Evolutionary conservation across 2,797 vertebrate genomes (phyloP).

Genomic region (Arctocebus calabarensis): DNA sequence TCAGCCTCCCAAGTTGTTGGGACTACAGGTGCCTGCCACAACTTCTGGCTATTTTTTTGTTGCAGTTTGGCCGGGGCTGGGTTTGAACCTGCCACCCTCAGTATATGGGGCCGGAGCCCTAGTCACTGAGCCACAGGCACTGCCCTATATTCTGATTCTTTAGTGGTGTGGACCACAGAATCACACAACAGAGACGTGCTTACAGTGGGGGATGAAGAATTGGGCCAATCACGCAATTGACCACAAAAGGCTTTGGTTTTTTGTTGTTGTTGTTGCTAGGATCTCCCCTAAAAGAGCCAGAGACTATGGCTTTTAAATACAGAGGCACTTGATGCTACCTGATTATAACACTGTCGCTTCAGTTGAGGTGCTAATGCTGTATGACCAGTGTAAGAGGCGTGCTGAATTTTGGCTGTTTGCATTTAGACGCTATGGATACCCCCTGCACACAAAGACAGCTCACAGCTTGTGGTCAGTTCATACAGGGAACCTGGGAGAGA

Average conservation of each 20-base stretch:
- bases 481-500: background rate
- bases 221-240: background rate
- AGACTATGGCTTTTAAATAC: background rate
- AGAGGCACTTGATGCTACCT: background rate
- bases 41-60: no score
- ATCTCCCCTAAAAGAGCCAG: background rate
- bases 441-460: background rate
- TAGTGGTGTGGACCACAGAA: background rate
- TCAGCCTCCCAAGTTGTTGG: no score
- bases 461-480: background rate
- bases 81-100: no score
- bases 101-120: no score
- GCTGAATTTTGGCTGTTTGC: background rate
- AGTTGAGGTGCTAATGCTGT: background rate
- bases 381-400: background rate
- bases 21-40: no score
- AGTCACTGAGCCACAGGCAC: no score
- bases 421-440: background rate
- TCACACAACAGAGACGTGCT: background rate
- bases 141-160: background rate
- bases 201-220: background rate
- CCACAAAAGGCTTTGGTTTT: background rate
- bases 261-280: background rate
- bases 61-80: no score
- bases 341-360: background rate